Evolutionary conservation across 2,113 vertebrate species (phyloP).

Genomic region (Neomonachus schauinslandi): DNA sequence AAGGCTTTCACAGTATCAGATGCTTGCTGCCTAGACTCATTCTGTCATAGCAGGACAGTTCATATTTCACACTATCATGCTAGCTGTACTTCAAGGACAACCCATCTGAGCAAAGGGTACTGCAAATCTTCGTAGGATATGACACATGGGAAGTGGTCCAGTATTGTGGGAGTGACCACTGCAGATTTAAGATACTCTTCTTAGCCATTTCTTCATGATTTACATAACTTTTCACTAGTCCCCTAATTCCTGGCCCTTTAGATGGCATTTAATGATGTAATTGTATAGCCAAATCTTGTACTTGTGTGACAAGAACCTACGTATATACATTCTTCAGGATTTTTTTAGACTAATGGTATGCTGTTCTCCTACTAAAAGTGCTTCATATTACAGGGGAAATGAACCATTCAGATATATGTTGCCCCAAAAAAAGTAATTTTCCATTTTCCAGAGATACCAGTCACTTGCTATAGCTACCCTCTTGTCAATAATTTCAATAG

Average conservation of each 20-base stretch:
- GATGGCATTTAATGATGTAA: conserved; percentile 62
- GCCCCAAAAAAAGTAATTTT: conserved; percentile 2
- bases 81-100: conserved; percentile 84
- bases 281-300: conserved; percentile 5
- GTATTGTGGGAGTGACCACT: conserved; percentile 76
- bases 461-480: neutral
- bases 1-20: conserved; percentile 59
- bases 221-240: conserved; percentile 72
- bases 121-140: conserved; percentile 80
- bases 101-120: conserved; percentile 78
- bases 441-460: neutral
- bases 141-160: conserved; percentile 77
- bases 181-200: conserved; percentile 78
- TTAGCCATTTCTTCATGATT: conserved; percentile 74
- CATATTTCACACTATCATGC: conserved; percentile 77
- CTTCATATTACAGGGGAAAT: conserved; percentile 19
- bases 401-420: conserved; percentile 27
- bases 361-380: conserved; percentile 5
- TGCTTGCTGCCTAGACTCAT: conserved; percentile 75
- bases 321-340: neutral
- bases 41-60: conserved; percentile 74
- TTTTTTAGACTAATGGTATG: neutral
- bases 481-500: neutral
- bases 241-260: conserved; percentile 65
- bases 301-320: neutral